Evolutionary conservation across 2,888 invertebrate genomes (phyloP).

Genomic region (Apodemia hepburni): DNA sequence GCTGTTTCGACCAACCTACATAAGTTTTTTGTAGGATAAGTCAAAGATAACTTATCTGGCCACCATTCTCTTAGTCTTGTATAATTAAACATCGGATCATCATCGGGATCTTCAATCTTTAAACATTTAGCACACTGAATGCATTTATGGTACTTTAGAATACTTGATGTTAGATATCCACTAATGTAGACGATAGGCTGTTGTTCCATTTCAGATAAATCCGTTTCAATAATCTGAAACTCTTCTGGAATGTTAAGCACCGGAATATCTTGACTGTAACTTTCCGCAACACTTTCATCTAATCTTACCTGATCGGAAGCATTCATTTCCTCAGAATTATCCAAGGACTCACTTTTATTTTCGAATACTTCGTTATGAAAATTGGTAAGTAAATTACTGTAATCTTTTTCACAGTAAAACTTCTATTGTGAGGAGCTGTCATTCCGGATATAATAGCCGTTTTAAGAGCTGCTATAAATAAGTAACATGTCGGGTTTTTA

Average conservation of each 20-base stretch:
- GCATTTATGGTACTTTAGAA: slow-evolving; percentile 1
- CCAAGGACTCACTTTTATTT: neutral
- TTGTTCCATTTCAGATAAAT: neutral
- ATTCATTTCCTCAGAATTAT: neutral
- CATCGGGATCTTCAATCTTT: neutral
- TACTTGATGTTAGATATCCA: slow-evolving; percentile 5
- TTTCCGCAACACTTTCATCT: neutral
- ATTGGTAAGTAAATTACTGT: slow-evolving; percentile 9
- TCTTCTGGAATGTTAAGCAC: neutral
- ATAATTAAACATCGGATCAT: neutral
- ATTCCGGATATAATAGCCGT: slow-evolving; percentile 14
- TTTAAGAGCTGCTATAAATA: slow-evolving; percentile 25
- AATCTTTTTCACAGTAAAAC: slow-evolving; percentile 19
- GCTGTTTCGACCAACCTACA: neutral
- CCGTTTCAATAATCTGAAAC: neutral
- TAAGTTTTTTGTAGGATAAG: slow-evolving; percentile 10
- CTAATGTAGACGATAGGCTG: slow-evolving; percentile 4
- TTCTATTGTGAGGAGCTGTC: slow-evolving; percentile 19
- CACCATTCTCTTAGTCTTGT: slow-evolving; percentile 17
- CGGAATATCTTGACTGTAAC: neutral
- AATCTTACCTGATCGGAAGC: neutral
- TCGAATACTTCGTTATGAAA: neutral
- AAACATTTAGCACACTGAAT: neutral
- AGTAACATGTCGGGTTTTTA: slow-evolving; percentile 23
- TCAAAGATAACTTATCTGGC: slow-evolving; percentile 15